Base-by-base conservation (phyloP, 2,797 vertebrate genomes). In the Lophotriccus pileatus region DNA sequence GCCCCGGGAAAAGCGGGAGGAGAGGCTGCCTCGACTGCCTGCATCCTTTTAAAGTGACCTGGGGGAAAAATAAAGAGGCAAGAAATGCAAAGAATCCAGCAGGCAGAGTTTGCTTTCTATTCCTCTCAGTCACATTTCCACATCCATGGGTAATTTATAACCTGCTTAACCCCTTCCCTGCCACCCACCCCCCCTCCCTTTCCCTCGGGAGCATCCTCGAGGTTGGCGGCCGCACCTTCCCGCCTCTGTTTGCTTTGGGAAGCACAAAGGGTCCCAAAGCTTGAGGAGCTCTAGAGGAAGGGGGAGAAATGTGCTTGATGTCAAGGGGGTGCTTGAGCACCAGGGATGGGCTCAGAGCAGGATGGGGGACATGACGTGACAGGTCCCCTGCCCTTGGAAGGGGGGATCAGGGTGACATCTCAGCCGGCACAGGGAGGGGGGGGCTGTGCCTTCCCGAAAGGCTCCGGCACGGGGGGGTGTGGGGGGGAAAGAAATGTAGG, bases 1-100 rank as follows among this genome's bases (percentile, higher is more conserved):
- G 32, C 10, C 87, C 63, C 69, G 77, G 77, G 56, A 88, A 89
- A 94, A 81, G 84, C 84, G 3, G 63, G 80, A 56, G 86, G 88
- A 86, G 79, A 92, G 89, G 81, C 92, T 91, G 80, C 88, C 91
- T 93, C 56, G 34, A 43, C 92, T 82, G 89, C 70, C 95, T 95
- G 94, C 92, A 96, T 94, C 94, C 93, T 95, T 97, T 96, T 95
- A 94, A 97, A 97, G 96, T 93, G 95, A 94, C 93, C 94, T 93
- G 84, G 36, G 97, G 94, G 96, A 94, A 67, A 97, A 96, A 97
- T 97, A 97, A 97, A 97, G 96, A 87, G 74, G 78, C 83, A 89
- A 94, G 93, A 94, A 96, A 97, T 97, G 97, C 75, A 58, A 97
- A 90, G 95, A 97, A 97, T 96, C 96, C 95, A 82, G 91, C 95